Percentiles rank a stretch among this genome's conserved stretches.
These are phyloP conservation scores for Copidosoma aretas DNA, from an alignment of 2,888 invertebrate genomes.

Conservation along the genomic window DNA sequence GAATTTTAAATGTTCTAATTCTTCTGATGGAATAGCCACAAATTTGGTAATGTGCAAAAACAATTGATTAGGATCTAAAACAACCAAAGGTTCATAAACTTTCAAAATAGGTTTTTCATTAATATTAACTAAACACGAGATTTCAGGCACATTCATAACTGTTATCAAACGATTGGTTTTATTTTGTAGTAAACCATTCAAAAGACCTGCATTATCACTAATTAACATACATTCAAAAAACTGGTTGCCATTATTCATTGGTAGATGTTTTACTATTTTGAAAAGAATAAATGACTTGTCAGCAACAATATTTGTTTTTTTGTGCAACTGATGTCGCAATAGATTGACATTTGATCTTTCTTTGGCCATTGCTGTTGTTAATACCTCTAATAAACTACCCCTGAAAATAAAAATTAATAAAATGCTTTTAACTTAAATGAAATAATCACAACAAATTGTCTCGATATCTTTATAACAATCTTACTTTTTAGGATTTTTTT, in stretches of 20 bases:
- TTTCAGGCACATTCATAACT: conserved; percentile 37
- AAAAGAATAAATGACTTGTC: conserved; percentile 35
- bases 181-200: conserved; percentile 20
- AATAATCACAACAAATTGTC: neutral
- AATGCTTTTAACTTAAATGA: conserved; percentile 1
- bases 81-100: conserved; percentile 35
- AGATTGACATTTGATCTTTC: conserved; percentile 36
- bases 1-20: neutral
- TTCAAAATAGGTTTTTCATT: conserved; percentile 34
- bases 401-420: conserved; percentile 22
- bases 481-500: conserved; percentile 32
- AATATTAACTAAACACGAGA: conserved; percentile 29
- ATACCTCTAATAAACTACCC: conserved; percentile 29
- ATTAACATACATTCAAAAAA: conserved; percentile 28
- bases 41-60: conserved; percentile 32
- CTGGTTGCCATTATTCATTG: conserved; percentile 30
- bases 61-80: conserved; percentile 30
- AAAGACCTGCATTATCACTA: conserved; percentile 24
- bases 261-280: conserved; percentile 26
- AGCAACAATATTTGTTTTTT: conserved; percentile 10
- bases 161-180: conserved; percentile 15
- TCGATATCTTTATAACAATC: conserved; percentile 4
- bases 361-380: conserved; percentile 24
- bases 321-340: conserved; percentile 26
- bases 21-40: conserved; percentile 24